A percentile compares a stretch with the other conserved stretches of the same genome.
phyloP scores from a whole-genome alignment of 1,140 invertebrate genomes.

The Zeugodacus cucurbitae region DNA sequence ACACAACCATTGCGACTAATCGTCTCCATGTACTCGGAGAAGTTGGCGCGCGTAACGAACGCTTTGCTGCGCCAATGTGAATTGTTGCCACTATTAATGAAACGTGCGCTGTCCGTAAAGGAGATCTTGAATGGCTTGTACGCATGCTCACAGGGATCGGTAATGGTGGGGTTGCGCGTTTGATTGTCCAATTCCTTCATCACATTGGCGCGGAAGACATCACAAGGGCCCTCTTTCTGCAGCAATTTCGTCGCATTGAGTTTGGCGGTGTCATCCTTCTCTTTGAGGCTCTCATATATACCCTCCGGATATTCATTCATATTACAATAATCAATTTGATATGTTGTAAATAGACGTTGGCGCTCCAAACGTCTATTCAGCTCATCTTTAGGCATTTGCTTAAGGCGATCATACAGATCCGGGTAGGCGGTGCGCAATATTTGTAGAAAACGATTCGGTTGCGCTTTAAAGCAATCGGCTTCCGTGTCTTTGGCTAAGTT shows the following conservation, averaged over 20 bases:
- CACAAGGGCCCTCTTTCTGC: conserved; percentile 50
- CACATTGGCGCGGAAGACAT: conserved; percentile 57
- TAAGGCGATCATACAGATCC: conserved; percentile 68
- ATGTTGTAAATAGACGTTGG: conserved; percentile 69
- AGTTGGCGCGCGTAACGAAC: conserved; percentile 55
- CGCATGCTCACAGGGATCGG: conserved; percentile 52
- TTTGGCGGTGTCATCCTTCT: conserved; percentile 55
- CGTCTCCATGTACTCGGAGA: conserved; percentile 63
- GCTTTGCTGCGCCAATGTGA: conserved; percentile 59
- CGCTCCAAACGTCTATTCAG: conserved; percentile 66
- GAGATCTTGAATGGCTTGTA: conserved; percentile 62
- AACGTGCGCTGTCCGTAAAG: conserved; percentile 55
- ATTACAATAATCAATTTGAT: conserved; percentile 69
- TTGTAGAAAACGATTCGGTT: conserved; percentile 62
- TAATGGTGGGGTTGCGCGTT: conserved; percentile 46
- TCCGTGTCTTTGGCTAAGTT: conserved; percentile 53
- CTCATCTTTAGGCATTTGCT: conserved; percentile 67
- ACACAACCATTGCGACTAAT: conserved; percentile 62
- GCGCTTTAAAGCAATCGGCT: conserved; percentile 56
- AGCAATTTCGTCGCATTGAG: conserved; percentile 53
- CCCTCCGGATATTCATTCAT: conserved; percentile 66
- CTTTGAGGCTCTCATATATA: conserved; percentile 60
- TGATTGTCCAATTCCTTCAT: conserved; percentile 57
- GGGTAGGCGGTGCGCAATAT: conserved; percentile 66
- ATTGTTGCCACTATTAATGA: conserved; percentile 56